These are phyloP conservation scores for Lepidurus arcticus DNA, from an alignment of 1,140 invertebrate genomes.

Conservation along the genomic window DNA sequence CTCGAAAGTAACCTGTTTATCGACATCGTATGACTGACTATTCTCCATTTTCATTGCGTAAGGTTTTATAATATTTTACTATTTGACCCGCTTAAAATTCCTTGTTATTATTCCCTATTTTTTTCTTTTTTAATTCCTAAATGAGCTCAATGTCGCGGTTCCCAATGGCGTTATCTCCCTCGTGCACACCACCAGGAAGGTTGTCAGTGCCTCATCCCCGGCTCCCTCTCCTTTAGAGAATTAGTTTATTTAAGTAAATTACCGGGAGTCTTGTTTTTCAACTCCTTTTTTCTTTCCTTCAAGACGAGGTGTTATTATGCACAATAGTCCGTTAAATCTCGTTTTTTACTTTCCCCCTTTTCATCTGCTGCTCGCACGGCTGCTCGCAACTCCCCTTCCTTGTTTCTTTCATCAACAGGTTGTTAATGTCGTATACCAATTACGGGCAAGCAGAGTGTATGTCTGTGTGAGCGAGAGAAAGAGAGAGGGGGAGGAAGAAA, in stretches of 20 bases:
- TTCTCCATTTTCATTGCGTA: too few species aligned
- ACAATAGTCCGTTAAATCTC: background rate
- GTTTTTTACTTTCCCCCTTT: background rate
- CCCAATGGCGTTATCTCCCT: background rate
- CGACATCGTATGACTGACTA: too few species aligned
- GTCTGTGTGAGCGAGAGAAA: too few species aligned
- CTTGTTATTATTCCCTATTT: background rate
- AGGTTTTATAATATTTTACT: background rate
- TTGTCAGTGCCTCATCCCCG: background rate
- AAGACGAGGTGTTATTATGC: background rate
- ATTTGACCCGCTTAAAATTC: background rate
- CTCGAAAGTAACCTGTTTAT: too few species aligned
- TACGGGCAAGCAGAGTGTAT: background rate
- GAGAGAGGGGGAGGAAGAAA: too few species aligned
- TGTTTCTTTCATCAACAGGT: background rate
- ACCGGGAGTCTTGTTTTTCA: background rate
- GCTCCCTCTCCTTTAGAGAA: background rate
- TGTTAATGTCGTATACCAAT: background rate
- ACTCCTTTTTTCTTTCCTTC: background rate
- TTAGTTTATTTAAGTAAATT: background rate
- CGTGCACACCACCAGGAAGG: background rate
- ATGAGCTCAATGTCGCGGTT: background rate
- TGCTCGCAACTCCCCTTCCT: too few species aligned
- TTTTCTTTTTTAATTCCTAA: background rate
- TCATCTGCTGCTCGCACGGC: background rate